phyloP scores from a whole-genome alignment of 1,140 invertebrate genomes.

The Cheumatopsyche charites region DNA sequence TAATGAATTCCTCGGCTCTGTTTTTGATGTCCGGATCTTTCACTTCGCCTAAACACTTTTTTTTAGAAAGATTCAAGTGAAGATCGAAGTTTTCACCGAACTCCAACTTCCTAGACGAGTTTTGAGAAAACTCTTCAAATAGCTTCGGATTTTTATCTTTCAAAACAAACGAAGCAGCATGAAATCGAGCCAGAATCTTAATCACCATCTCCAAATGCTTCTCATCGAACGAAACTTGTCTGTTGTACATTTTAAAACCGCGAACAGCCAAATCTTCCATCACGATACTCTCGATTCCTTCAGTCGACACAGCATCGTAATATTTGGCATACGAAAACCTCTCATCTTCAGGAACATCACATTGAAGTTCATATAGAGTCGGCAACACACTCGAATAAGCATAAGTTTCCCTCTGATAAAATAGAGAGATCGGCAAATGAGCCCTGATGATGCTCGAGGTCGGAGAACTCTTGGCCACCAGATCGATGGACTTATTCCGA shows the following conservation, averaged over 20 bases:
- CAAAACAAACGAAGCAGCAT: constrained; percentile 54
- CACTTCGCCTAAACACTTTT: neutral
- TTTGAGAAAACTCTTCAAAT: neutral
- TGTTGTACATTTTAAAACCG: constrained; percentile 52
- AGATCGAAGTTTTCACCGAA: constrained; percentile 1
- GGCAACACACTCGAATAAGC: constrained; percentile 13
- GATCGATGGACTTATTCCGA: neutral
- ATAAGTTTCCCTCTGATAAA: constrained; percentile 11
- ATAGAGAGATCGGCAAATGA: neutral
- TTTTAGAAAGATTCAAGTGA: neutral
- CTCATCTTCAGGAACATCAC: neutral
- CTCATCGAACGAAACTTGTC: constrained; percentile 50
- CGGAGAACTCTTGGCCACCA: constrained; percentile 14
- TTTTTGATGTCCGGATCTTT: neutral
- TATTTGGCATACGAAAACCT: constrained; percentile 47
- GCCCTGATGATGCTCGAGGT: neutral
- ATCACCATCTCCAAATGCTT: constrained; percentile 52
- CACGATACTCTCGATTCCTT: constrained; percentile 49
- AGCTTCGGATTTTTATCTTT: constrained; percentile 48
- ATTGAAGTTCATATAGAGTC: constrained; percentile 3
- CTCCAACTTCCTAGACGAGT: neutral
- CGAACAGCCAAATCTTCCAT: constrained; percentile 53
- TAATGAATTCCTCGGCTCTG: neutral
- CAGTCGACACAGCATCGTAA: constrained; percentile 41
- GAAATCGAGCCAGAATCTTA: constrained; percentile 52